Percentiles rank a stretch among this genome's conserved stretches.
phyloP scores from a whole-genome alignment of 2,113 vertebrate species.

The Apodemus sylvaticus region DNA sequence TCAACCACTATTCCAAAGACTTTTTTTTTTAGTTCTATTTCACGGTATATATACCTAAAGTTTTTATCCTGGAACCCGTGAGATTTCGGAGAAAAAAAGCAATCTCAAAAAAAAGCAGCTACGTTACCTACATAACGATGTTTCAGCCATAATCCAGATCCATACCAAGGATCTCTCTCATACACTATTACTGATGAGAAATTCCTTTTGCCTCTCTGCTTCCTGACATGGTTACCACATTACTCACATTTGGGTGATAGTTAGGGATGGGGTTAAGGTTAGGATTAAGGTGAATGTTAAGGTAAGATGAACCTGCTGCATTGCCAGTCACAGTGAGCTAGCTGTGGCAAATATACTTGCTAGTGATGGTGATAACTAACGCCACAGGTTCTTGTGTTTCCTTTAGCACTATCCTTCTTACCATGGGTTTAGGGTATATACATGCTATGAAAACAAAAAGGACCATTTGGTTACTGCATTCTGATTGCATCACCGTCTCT shows the following conservation, averaged over 20 bases:
- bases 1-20: neutral
- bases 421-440: neutral
- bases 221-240: neutral
- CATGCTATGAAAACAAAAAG: neutral
- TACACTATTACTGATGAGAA: neutral
- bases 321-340: neutral
- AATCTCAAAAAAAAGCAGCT: neutral
- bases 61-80: neutral
- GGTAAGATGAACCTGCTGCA: neutral
- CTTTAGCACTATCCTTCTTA: neutral
- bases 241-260: neutral
- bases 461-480: neutral
- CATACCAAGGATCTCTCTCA: neutral
- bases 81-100: neutral
- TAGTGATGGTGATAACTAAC: neutral
- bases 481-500: neutral
- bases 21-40: neutral
- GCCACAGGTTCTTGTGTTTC: neutral
- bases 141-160: neutral
- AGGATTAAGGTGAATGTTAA: neutral
- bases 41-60: neutral
- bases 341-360: neutral
- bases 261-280: neutral
- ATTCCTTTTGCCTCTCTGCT: neutral
- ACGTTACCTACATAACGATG: neutral